Conservation (phyloP, 2,888 invertebrate genomes). For the Hyalella azteca region DNA sequence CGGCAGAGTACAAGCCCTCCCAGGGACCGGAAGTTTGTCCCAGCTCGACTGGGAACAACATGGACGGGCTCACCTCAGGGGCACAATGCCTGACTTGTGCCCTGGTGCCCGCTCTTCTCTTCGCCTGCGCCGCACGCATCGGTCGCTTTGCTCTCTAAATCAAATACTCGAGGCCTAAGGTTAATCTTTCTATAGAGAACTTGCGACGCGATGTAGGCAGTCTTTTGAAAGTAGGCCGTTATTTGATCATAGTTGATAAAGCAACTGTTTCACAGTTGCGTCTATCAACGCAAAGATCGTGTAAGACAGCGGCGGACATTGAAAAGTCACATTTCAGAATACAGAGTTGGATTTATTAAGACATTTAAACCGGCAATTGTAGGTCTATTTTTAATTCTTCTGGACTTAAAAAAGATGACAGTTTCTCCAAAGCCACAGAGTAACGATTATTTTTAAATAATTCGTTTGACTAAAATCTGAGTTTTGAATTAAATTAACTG, state of each 20-base stretch:
- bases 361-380: no score
- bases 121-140: not conserved
- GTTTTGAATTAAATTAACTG: no score
- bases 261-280: not conserved
- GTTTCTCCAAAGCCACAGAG: no score
- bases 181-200: not conserved
- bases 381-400: no score
- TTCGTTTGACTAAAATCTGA: no score
- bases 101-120: slow-evolving; percentile 22
- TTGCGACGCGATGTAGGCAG: not conserved
- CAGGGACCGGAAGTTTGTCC: slow-evolving; percentile 51
- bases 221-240: not conserved
- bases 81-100: slow-evolving; percentile 35
- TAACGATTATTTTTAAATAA: no score
- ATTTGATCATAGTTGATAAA: not conserved
- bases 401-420: no score
- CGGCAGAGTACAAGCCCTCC: slow-evolving; percentile 42
- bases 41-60: slow-evolving; percentile 30
- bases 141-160: not conserved
- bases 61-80: not conserved
- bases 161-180: not conserved
- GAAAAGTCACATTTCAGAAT: no score
- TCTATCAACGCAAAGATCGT: not conserved
- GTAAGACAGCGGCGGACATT: no score
- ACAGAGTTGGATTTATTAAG: not conserved